These are phyloP conservation scores for Ammodytes dubius DNA, from an alignment of 2,113 vertebrate genomes.

Conservation along the genomic window DNA sequence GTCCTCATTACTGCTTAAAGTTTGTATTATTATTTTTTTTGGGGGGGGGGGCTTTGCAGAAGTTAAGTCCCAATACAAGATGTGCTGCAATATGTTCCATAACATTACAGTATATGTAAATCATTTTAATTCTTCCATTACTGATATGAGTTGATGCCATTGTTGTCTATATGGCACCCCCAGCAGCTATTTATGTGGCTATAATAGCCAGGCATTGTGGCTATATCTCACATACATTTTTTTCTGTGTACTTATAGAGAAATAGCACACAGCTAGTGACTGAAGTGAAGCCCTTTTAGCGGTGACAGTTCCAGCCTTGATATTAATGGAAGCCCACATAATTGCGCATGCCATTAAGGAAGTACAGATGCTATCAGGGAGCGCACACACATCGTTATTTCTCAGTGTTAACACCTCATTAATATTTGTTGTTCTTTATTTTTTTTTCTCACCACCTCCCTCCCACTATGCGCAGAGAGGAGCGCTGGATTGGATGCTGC, in stretches of 20 bases:
- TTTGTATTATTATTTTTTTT: slow-evolving; percentile 31
- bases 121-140: slow-evolving; percentile 52
- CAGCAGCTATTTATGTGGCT: slow-evolving; percentile 52
- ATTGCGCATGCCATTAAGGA: slow-evolving; percentile 89
- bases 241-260: slow-evolving; percentile 54
- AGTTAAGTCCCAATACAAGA: slow-evolving; percentile 29
- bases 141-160: slow-evolving; percentile 38
- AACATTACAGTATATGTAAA: slow-evolving; percentile 54
- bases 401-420: slow-evolving; percentile 86
- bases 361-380: slow-evolving; percentile 87
- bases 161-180: slow-evolving; percentile 24
- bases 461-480: slow-evolving; percentile 56
- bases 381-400: slow-evolving; percentile 84
- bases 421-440: slow-evolving; percentile 85
- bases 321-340: slow-evolving; percentile 85
- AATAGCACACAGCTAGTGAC: slow-evolving; percentile 53
- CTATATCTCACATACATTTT: slow-evolving; percentile 54
- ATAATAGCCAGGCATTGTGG: slow-evolving; percentile 53
- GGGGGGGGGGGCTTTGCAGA: not conserved
- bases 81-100: slow-evolving; percentile 41
- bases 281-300: slow-evolving; percentile 74
- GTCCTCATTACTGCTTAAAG: slow-evolving; percentile 38
- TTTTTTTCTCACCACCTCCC: slow-evolving; percentile 57
- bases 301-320: slow-evolving; percentile 72
- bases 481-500: slow-evolving; percentile 67